Evolutionary conservation across 2,113 vertebrate genomes (phyloP).

Genomic region (Herpetotheres cachinnans): DNA sequence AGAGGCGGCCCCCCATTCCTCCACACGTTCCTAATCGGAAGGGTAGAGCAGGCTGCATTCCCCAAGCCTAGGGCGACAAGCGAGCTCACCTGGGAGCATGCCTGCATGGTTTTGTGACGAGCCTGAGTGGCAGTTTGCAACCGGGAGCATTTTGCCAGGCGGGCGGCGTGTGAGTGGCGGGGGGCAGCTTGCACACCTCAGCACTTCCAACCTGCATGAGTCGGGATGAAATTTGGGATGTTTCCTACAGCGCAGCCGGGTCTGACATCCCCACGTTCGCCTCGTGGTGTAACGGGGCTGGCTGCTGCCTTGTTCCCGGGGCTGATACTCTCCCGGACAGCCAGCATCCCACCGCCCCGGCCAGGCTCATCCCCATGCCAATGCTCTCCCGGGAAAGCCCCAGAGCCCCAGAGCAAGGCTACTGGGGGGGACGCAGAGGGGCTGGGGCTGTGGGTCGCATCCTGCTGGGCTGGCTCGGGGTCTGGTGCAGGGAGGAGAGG

Average conservation of each 20-base stretch:
- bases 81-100: not conserved
- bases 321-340: no score
- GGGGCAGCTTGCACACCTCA: not conserved
- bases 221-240: not conserved
- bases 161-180: not conserved
- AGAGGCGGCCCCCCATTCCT: accelerated
- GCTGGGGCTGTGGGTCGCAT: not conserved
- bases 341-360: accelerated
- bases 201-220: not conserved
- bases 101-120: not conserved
- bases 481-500: not conserved
- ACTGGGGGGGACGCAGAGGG: not conserved
- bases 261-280: accelerated
- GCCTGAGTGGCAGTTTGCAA: not conserved
- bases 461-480: not conserved
- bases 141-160: not conserved
- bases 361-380: accelerated
- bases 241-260: accelerated
- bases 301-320: not conserved
- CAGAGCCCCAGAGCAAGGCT: not conserved
- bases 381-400: accelerated
- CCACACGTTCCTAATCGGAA: accelerated
- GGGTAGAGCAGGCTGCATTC: not conserved
- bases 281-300: not conserved
- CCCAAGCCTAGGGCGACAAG: accelerated